Evolutionary conservation across 2,113 vertebrate species (phyloP).

Genomic region (Mugil cephalus): DNA sequence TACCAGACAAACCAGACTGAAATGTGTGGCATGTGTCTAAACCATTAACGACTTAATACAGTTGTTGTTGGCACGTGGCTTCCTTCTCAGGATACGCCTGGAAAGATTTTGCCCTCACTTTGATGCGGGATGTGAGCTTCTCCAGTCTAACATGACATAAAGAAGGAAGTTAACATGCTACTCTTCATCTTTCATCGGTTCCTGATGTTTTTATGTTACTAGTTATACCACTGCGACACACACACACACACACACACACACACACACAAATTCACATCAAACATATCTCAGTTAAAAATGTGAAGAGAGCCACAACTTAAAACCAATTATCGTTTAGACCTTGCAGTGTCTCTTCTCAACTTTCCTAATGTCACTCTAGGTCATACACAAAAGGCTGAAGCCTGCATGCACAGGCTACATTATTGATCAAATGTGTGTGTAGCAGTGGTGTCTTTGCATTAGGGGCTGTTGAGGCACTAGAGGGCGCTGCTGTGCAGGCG

Average conservation of each 20-base stretch:
- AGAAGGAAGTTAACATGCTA: conserved; percentile 7
- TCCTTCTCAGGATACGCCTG: conserved; percentile 32
- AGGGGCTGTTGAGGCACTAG: too few species aligned
- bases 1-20: too few species aligned
- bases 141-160: conserved; percentile 22
- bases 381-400: too few species aligned
- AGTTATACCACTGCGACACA: conserved; percentile 20
- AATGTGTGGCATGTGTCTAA: conserved; percentile 51
- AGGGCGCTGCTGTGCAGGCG: too few species aligned
- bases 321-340: too few species aligned
- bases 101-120: conserved; percentile 41
- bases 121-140: conserved; percentile 40
- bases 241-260: not conserved
- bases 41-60: conserved; percentile 45
- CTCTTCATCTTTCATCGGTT: conserved; percentile 4
- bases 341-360: too few species aligned
- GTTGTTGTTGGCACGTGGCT: conserved; percentile 33
- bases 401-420: too few species aligned
- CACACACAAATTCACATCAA: conserved; percentile 1
- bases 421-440: too few species aligned
- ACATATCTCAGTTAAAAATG: too few species aligned
- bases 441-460: too few species aligned
- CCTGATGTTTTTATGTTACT: conserved; percentile 13
- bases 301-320: too few species aligned
- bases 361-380: too few species aligned